Base-by-base conservation (phyloP, 2,113 vertebrate species). In the Platichthys stellatus region DNA sequence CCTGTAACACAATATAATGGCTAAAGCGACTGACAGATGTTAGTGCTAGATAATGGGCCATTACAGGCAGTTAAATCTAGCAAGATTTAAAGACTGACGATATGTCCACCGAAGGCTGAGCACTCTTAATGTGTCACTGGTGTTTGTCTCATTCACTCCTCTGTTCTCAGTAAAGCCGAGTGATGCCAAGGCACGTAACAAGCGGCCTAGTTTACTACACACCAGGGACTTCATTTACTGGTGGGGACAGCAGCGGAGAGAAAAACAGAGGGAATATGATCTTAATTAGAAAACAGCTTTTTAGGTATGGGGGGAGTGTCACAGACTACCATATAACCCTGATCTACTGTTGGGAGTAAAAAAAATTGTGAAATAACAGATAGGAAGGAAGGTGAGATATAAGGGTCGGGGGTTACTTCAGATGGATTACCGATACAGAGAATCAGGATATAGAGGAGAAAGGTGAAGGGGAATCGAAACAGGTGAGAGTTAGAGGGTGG, bases 61-160 rank as follows among this genome's bases (percentile, higher is more conserved):
- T 84, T 82, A 85, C 63, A 82, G 45, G 69, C 79, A 64, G 67
- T 78, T 63, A 81, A 84, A 86, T 88, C 72, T 73, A 45, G 63
- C 21, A 77, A 83, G 83, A 90, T 92, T 92, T 90, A 90, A 88
- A 83, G 31, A 72, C 79, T 89, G 89, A 84, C 74, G 88, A 87
- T 77, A 56, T 76, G 77, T 76, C 84, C 82, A 81, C 74, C 40
- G 54, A 88, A 84, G 53, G 71, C 85, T 69, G 74, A 73, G 63
- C 18, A 3, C 58, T 72, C 71, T 82, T 73, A 78, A 84, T 74
- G 74, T 86, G 74, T 84, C 65, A 67, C 63, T 86, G 87, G 77
- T 84, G 81, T 88, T 85, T 75, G 76, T 84, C 80, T 70, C 78
- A 78, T 84, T 80, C 69, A 69, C 18, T 82, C 68, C 60, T 72